Evolutionary conservation across 1,140 invertebrate species (phyloP).

Genomic region (Nebria ingens): DNA sequence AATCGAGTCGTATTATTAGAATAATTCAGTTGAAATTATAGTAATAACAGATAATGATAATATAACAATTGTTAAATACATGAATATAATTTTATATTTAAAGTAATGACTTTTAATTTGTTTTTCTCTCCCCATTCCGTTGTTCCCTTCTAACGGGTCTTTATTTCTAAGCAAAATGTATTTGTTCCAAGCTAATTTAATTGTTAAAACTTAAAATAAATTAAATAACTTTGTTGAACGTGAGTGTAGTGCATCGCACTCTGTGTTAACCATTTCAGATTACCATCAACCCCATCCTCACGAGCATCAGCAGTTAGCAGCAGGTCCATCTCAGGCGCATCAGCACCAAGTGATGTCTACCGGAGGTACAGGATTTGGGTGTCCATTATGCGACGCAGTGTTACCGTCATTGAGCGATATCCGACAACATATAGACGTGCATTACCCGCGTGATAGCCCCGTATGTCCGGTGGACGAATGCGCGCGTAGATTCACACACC

Average conservation of each 20-base stretch:
- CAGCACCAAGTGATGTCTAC: conserved; percentile 21
- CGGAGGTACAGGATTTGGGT: conserved; percentile 38
- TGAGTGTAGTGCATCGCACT: neutral
- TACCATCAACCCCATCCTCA: conserved; percentile 33
- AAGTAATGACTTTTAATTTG: too few relatives aligned
- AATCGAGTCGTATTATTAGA: too few relatives aligned
- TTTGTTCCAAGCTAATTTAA: too few relatives aligned
- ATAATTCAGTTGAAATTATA: too few relatives aligned
- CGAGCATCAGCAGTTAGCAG: conserved; percentile 36
- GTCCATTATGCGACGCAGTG: conserved; percentile 58
- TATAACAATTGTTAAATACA: too few relatives aligned
- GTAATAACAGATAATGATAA: too few relatives aligned
- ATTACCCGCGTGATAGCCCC: conserved; percentile 71
- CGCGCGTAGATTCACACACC: conserved; percentile 62
- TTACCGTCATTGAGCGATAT: conserved; percentile 51
- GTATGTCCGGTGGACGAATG: conserved; percentile 64
- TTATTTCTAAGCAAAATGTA: too few relatives aligned
- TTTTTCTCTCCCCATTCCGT: too few relatives aligned
- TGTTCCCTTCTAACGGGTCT: too few relatives aligned
- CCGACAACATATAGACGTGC: conserved; percentile 62
- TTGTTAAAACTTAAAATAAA: too few relatives aligned
- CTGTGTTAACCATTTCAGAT: neutral
- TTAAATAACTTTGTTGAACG: too few relatives aligned
- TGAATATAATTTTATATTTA: too few relatives aligned
- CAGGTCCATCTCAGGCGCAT: conserved; percentile 15